Evolutionary conservation across 2,888 invertebrate species (phyloP).

Genomic region (Pristionchus exspectatus): DNA sequence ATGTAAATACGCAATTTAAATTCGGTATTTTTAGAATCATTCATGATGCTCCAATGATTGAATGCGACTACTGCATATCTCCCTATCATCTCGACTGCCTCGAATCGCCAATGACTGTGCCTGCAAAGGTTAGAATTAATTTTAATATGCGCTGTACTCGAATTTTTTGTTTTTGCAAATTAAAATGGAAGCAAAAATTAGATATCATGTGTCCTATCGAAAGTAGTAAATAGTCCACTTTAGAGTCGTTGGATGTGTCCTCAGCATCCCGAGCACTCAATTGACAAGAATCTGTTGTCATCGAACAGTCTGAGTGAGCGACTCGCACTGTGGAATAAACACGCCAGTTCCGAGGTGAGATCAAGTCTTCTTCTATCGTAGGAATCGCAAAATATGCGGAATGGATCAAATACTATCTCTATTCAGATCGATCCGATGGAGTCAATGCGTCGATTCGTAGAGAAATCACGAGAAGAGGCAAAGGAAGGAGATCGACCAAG

Average conservation of each 20-base stretch:
- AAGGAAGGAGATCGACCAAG: neutral
- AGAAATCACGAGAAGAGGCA: neutral
- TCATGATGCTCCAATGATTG: slow-evolving; percentile 86
- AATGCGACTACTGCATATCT: slow-evolving; percentile 94
- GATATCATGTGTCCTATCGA: no score
- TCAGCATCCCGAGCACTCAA: slow-evolving; percentile 90
- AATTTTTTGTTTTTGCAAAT: no score
- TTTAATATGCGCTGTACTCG: neutral
- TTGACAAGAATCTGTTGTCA: slow-evolving; percentile 48
- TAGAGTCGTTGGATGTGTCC: slow-evolving; percentile 97
- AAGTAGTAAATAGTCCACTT: neutral
- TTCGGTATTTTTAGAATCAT: slow-evolving; percentile 80
- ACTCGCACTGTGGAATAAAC: slow-evolving; percentile 30
- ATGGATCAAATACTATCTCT: neutral
- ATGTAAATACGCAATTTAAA: neutral
- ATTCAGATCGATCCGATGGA: slow-evolving; percentile 5
- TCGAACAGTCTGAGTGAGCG: slow-evolving; percentile 35
- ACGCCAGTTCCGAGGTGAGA: slow-evolving; percentile 10
- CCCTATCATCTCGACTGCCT: slow-evolving; percentile 94
- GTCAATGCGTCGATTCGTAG: slow-evolving; percentile 15
- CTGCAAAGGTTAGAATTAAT: slow-evolving; percentile 87
- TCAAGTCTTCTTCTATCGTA: neutral
- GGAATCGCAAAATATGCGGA: neutral
- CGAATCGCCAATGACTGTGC: slow-evolving; percentile 91
- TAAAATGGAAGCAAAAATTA: no score